These are phyloP conservation scores for Aphodius granarius DNA, from an alignment of 2,888 invertebrate genomes.

Conservation along the genomic window DNA sequence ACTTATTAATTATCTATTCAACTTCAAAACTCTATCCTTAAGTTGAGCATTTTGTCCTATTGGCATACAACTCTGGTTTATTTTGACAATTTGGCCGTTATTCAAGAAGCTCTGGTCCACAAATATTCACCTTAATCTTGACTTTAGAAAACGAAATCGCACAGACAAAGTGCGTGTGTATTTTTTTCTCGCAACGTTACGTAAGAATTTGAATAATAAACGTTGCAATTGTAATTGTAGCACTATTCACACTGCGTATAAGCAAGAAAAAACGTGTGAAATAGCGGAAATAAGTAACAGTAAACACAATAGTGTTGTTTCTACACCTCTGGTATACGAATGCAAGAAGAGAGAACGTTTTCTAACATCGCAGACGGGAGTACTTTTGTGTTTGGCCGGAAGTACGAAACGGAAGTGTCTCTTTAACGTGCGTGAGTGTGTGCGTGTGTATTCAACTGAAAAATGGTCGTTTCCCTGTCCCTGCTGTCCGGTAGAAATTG, in stretches of 20 bases:
- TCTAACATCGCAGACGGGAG: neutral
- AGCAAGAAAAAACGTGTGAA: neutral
- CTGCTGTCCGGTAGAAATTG: neutral
- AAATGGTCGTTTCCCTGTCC: neutral
- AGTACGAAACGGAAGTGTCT: neutral
- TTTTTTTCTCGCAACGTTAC: too few relatives aligned
- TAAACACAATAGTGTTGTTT: neutral
- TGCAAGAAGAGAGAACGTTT: neutral
- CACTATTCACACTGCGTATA: neutral
- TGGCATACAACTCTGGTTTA: neutral
- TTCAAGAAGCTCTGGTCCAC: neutral
- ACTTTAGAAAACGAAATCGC: neutral
- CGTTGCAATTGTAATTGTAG: neutral
- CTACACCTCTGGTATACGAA: neutral
- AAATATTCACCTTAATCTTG: neutral
- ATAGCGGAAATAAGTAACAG: neutral
- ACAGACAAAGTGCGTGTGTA: too few relatives aligned
- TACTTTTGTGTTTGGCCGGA: neutral
- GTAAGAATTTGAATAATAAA: neutral
- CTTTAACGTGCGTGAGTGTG: neutral
- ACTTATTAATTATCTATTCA: neutral
- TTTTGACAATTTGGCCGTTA: neutral
- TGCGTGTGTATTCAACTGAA: neutral
- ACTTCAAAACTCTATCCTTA: neutral
- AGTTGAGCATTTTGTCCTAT: neutral